These are phyloP conservation scores for Myocastor coypus DNA, from an alignment of 2,113 vertebrate species.

Conservation along the genomic window DNA sequence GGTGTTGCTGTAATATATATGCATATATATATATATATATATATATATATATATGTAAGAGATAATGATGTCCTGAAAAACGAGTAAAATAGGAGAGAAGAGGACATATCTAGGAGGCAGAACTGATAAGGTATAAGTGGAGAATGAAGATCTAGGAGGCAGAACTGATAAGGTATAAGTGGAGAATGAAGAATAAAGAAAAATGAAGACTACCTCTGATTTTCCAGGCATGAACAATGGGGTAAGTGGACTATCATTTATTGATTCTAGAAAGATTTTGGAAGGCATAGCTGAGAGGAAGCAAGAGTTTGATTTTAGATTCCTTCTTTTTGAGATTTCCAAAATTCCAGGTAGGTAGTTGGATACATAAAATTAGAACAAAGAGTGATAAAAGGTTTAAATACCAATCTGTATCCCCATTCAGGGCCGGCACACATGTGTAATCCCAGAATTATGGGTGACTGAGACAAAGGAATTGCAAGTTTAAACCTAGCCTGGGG, in stretches of 20 bases:
- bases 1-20: neutral
- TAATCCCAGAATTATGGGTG: neutral
- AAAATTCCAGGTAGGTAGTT: neutral
- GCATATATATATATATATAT: too few relatives aligned
- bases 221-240: neutral
- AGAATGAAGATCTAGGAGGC: constrained; percentile 9
- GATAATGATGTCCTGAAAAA: neutral
- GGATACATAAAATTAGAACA: neutral
- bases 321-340: constrained; percentile 13
- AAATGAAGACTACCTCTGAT: neutral
- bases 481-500: neutral
- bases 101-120: neutral
- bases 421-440: neutral
- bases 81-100: constrained; percentile 17
- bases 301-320: constrained; percentile 35
- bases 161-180: constrained; percentile 1
- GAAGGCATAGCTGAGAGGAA: neutral
- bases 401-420: neutral
- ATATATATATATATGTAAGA: too few relatives aligned
- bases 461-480: neutral
- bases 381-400: neutral
- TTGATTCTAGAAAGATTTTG: neutral
- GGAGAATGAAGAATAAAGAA: neutral
- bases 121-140: neutral
- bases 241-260: neutral